Evolutionary conservation across 2,113 vertebrate genomes (phyloP).

Genomic region (Protomyctophum bolini): DNA sequence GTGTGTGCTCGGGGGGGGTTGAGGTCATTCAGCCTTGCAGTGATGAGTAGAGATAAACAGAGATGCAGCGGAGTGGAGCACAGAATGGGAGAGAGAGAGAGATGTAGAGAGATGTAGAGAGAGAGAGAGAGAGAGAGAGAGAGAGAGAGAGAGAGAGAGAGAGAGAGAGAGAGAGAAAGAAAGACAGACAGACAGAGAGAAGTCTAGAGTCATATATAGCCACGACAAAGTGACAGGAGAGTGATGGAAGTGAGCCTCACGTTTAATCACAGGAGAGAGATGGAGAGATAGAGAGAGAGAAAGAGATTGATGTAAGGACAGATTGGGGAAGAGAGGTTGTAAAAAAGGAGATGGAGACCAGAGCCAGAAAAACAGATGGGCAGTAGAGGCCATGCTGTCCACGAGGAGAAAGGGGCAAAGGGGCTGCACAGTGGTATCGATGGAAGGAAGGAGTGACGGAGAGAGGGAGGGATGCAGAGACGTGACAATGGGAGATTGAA

Average conservation of each 20-base stretch:
- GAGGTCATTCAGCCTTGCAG: too few species aligned
- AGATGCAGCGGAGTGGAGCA: too few species aligned
- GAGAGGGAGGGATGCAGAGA: slow-evolving; percentile 18
- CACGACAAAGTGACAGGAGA: slow-evolving; percentile 72
- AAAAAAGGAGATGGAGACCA: slow-evolving; percentile 12
- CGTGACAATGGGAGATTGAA: background rate
- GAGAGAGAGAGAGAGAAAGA: background rate
- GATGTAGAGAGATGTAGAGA: background rate
- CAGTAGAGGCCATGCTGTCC: slow-evolving; percentile 61
- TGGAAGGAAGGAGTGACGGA: slow-evolving; percentile 44
- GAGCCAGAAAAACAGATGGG: slow-evolving; percentile 47
- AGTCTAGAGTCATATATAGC: slow-evolving; percentile 33
- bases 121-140: background rate
- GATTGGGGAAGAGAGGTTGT: slow-evolving; percentile 26
- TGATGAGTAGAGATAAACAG: too few species aligned
- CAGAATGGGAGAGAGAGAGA: background rate
- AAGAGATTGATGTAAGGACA: slow-evolving; percentile 20
- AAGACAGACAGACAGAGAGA: background rate
- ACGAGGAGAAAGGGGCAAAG: slow-evolving; percentile 28
- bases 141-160: background rate
- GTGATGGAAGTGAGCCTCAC: slow-evolving; percentile 69
- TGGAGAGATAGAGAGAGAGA: slow-evolving; percentile 27
- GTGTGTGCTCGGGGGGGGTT: too few species aligned
- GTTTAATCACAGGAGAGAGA: slow-evolving; percentile 61
- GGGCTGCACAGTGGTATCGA: slow-evolving; percentile 54